phyloP scores from a whole-genome alignment of 1,140 invertebrate species.

The Eumeta japonica region DNA sequence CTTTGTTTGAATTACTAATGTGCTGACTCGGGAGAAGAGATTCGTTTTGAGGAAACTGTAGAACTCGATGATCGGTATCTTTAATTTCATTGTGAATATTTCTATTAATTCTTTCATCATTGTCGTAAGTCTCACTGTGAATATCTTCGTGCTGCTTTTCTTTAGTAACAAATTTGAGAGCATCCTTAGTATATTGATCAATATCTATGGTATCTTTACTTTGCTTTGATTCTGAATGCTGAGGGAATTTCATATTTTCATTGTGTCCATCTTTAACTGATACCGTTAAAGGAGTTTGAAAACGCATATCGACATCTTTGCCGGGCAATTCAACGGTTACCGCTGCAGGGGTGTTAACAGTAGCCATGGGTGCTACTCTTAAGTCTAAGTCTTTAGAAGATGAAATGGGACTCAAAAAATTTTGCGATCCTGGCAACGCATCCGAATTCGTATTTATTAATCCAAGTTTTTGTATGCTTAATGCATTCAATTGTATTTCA shows the following conservation, averaged over 20 bases:
- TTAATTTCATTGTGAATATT: slow-evolving; percentile 41
- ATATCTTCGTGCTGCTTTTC: slow-evolving; percentile 51
- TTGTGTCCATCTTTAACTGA: slow-evolving; percentile 23
- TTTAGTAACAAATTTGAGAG: slow-evolving; percentile 51
- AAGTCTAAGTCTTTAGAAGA: slow-evolving; percentile 49
- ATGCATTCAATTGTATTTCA: slow-evolving; percentile 61
- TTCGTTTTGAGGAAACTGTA: slow-evolving; percentile 42
- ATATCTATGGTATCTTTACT: slow-evolving; percentile 52
- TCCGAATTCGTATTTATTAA: slow-evolving; percentile 40
- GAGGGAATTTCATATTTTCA: slow-evolving; percentile 15
- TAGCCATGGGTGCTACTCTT: slow-evolving; percentile 37
- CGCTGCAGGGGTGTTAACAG: slow-evolving; percentile 23
- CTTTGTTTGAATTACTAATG: slow-evolving; percentile 31
- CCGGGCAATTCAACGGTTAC: slow-evolving; percentile 33
- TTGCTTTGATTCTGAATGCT: slow-evolving; percentile 16
- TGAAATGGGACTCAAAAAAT: slow-evolving; percentile 19
- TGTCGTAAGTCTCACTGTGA: slow-evolving; percentile 39
- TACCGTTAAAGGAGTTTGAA: slow-evolving; percentile 28
- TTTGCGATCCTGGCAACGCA: slow-evolving; percentile 12
- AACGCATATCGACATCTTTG: slow-evolving; percentile 58
- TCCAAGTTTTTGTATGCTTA: slow-evolving; percentile 57
- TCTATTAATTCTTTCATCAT: slow-evolving; percentile 25
- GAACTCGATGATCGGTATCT: slow-evolving; percentile 56
- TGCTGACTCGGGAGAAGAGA: too few species aligned
- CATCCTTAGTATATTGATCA: slow-evolving; percentile 56